These are phyloP conservation scores for Pollimyrus isidori DNA, from an alignment of 2,113 vertebrate species.

Conservation along the genomic window DNA sequence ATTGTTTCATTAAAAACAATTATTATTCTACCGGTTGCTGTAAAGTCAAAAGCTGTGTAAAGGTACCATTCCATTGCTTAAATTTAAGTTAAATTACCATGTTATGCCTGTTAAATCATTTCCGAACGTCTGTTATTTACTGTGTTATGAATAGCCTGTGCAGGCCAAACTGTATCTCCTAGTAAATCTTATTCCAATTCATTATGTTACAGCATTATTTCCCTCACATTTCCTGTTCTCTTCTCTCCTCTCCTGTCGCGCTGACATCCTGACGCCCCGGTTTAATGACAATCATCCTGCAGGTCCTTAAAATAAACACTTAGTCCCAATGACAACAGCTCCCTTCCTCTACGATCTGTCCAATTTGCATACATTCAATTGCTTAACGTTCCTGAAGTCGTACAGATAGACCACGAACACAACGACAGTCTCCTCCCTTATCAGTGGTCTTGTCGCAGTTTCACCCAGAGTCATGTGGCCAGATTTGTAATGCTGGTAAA, in stretches of 20 bases:
- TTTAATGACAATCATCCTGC: not conserved
- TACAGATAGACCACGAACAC: not conserved
- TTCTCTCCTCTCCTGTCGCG: not conserved
- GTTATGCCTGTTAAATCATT: not conserved
- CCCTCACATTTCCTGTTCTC: not conserved
- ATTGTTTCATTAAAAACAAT: not conserved
- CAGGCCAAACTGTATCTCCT: not conserved
- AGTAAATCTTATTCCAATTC: not conserved
- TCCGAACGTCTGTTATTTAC: not conserved
- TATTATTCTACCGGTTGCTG: not conserved
- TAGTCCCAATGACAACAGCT: not conserved
- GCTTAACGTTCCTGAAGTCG: not conserved
- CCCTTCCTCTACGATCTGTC: not conserved
- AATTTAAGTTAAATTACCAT: not conserved
- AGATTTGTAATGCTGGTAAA: not conserved
- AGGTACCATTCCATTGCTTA: not conserved
- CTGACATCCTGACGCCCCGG: not conserved
- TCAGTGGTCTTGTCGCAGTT: not conserved
- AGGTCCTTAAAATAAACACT: not conserved
- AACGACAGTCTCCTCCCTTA: not conserved
- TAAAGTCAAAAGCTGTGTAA: not conserved
- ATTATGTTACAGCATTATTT: not conserved
- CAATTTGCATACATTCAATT: not conserved
- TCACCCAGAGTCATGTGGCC: not conserved
- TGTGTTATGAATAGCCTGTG: not conserved